Evolutionary conservation across 2,888 invertebrate species (phyloP), one percentile per base, ranked within the genome.

Genomic region (Lepidochitona cinerea): DNA sequence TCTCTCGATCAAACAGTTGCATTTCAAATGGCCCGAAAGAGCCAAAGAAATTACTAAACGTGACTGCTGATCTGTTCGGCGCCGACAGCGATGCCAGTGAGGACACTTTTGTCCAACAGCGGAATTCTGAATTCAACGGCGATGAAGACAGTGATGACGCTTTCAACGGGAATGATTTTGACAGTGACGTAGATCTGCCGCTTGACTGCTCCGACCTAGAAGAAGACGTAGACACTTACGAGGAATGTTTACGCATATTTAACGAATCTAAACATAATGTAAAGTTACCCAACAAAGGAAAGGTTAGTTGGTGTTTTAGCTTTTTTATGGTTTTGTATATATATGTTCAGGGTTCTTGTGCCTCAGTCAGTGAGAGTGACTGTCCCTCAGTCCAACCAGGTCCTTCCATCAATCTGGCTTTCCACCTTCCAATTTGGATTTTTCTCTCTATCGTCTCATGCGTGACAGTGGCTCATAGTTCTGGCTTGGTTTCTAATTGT

Each of bases 161-260:
- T 12, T 53, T 53, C 29, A 71, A 32, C 12, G 68, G 53, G n/a
- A 67, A 75, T 52, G 33, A 49, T 18, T 74, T 72, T 14, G 67
- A 70, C 26, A 64, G 64, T 53, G 76, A 73, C 32, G 33, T 41
- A 7, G 52, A 65, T 26, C 37, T 37, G 14, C 32, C 66, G 29
- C 29, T 4, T 33, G 64, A 84, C 53, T 78, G 82, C 69, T 79
- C 79, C 49, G 70, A 68, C 35, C 14, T 64, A 64, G 64, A 64
- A 49, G 84, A 85, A 69, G 89, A 89, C 23, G 86, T 93, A 78
- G 93, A 94, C 79, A 94, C 96, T 75, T 94, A 94, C 85, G 93
- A 95, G 83, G 96, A 97, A 90, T 97, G 97, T 90, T 94, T 95
- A 86, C 94, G 93, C 91, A 96, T 97, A 84, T 97, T 96, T 91